These are phyloP conservation scores for Mellivora capensis DNA, from an alignment of 2,113 vertebrate genomes.

Conservation along the genomic window DNA sequence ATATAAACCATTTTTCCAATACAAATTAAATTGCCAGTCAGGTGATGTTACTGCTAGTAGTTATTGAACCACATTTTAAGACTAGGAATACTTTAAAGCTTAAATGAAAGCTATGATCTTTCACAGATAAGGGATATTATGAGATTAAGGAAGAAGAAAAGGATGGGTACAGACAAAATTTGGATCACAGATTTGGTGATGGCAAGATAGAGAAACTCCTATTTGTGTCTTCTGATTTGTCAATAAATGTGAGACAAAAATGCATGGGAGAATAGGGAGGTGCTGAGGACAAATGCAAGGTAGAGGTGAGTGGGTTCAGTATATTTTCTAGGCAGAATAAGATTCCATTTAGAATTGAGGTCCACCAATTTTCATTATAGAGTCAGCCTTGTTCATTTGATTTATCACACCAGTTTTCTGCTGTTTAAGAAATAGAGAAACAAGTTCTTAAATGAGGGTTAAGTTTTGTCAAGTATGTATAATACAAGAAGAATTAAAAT, in stretches of 20 bases:
- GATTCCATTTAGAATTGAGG: neutral
- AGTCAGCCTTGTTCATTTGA: neutral
- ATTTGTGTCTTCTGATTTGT: neutral
- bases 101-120: neutral
- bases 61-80: neutral
- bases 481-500: neutral
- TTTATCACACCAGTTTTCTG: neutral
- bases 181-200: neutral
- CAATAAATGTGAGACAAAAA: neutral
- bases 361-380: neutral
- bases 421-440: neutral
- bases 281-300: neutral
- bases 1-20: neutral
- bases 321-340: neutral
- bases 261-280: neutral
- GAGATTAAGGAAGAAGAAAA: neutral
- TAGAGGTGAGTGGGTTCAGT: rapidly evolving
- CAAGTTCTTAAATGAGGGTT: neutral
- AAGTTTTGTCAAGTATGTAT: neutral
- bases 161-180: neutral
- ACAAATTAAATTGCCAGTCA: neutral
- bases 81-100: neutral
- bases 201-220: neutral
- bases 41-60: neutral
- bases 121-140: neutral